Base-by-base conservation (phyloP, 2,888 invertebrate species). In the Ypsolopha sequella region DNA sequence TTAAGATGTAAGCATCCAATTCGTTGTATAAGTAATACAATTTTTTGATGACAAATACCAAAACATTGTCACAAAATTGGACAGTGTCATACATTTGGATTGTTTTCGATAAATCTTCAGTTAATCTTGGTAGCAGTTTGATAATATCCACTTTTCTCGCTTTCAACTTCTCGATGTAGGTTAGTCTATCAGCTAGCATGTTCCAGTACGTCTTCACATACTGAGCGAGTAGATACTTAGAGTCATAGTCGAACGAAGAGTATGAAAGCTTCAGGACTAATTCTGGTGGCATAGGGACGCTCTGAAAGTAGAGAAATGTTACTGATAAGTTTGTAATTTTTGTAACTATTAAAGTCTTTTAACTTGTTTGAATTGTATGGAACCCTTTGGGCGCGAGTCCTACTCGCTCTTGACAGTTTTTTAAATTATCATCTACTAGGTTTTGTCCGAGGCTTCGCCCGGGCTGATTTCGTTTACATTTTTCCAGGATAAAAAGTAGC, bases 181-280 rank as follows among this genome's bases (percentile, higher is more conserved):
- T 52, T 0, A 85, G 54, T 38, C 82, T 57, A 46, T 85, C 84
- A 0, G 65, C 72, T 0, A 85, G 35, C 0, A 86, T 72, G 14
- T 75, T 76, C 77, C 81, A 82, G 54, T 85, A 86, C 0, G 80
- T 82, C 54, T 81, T 84, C 36, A 56, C 58, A 52, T 84, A 76
- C 43, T 81, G 78, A 0, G 58, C 60, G 0, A 80, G 58, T 0
- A 80, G 56, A 2, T 66, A 56, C 36, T 67, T 62, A 0, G 63
- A 48, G 0, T 76, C 73, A 0, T 59, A 56, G 55, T 84, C 77
- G 11, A 84, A 84, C 0, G 80, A 71, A 76, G 81, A 77, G 54
- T 66, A 74, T 0, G 85, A 84, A 6, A 86, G 55, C 56, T 82
- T 81, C 0, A 86, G 58, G 0, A 84, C 60, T 0, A 80, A 53